Base-by-base conservation (phyloP, 2,113 vertebrate species). In the Cavia porcellus region DNA sequence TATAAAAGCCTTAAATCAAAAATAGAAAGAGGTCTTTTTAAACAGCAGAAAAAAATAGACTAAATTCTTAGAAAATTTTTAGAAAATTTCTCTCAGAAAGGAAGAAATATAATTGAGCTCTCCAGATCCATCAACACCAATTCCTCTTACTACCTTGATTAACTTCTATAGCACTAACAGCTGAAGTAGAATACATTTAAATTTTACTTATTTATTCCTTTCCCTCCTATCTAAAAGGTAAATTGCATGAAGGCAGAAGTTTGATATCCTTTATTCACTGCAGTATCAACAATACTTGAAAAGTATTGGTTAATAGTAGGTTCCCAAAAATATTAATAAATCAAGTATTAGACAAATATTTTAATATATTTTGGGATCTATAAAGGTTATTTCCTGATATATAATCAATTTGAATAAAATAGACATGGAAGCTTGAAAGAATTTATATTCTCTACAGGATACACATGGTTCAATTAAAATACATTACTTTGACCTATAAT, bases 351-450 rank as follows among this genome's bases (percentile, higher is more conserved):
- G 25, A 32, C 93, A 32, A 70, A 86, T 89, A n/a, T 57, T 77
- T 45, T 62, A 38, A 75, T 68, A 11, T 8, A 11, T 93, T 90
- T 93, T 42, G 45, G 74, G 61, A 81, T 86, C 17, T 94, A 66
- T 68, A 74, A 81, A 92, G 14, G 3, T 52, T 75, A 22, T n/a
- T 14, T 6, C 4, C 38, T 66, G 3, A 4, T 2, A 7, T 59
- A 52, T 85, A 52, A 72, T 50, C 35, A 81, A 4, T 91, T 93
- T 97, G 92, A 28, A 79, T 89, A 74, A 72, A 90, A 84, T 7
- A 52, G 45, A 32, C 5, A 47, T 5, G 15, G 4, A 1, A 7
- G 1, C 7, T 95, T 86, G 42, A 79, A 85, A 95, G 32, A 92
- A 87, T 4, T 68, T 89, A 10, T 42, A 8, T 75, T 87, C 61